Base-by-base conservation (phyloP, 2,113 vertebrate genomes). In the Genyomyrus donnyi region DNA sequence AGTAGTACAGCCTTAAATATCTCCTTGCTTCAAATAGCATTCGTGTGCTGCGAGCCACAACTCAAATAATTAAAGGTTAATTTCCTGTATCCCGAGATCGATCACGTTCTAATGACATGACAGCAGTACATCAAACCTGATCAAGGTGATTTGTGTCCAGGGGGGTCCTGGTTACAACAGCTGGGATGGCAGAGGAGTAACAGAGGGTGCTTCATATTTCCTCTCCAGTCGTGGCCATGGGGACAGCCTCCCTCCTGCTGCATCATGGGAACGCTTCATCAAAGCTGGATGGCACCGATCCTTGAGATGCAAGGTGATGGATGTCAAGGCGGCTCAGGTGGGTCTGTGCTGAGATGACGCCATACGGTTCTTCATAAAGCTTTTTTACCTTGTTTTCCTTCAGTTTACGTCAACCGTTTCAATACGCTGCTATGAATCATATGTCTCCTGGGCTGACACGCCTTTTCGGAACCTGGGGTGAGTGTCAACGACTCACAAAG, bases 121-220 rank as follows among this genome's bases (percentile, higher is more conserved):
- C 88, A 89, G 52, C 24, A 6, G 10, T 5, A 8, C 52, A 56
- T 48, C 24, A 85, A 45, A 85, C 66, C 49, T 53, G 88, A 84
- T 80, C 35, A 89, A 89, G 89, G 89, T 85, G 80, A 89, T 85
- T 48, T 62, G 80, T 80, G 74, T 15, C 74, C 2, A 7, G 39
- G 31, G 80, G 35, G 21, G 52, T 77, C 31, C 70, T 77, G 70
- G 11, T 35, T 42, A 80, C 39, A 80, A 80, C 74, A 42, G 35
- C 35, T 42, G 35, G 13, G 5, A 39, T 7, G 27, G 31, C 15
- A 35, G 74, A 42, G 15, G 74, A 17, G 74, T 42, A 6, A 80
- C 5, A 5, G 1, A 42, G 15, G 35, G 19, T 80, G 35, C 35
- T 80, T 80, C 74, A 80, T 80, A 27, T 80, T 80, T 17, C 15